Evolutionary conservation across 2,888 invertebrate species (phyloP), one percentile per base, ranked within the genome.

Genomic region (Stenodema calcarata): DNA sequence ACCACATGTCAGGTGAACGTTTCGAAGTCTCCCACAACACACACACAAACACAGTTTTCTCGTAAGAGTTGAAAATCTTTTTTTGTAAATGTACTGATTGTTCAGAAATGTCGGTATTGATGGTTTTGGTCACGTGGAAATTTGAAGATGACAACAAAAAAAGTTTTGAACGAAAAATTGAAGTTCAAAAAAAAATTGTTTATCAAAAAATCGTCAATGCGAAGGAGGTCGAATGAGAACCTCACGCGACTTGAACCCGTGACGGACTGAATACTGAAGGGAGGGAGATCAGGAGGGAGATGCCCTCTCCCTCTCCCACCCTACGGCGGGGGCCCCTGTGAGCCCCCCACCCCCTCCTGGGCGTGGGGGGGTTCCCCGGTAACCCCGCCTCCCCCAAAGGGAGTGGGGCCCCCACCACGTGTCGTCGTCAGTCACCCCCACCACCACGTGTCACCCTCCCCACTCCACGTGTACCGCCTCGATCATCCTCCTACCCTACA

Each of bases 191-290:
- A n/a, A n/a, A n/a, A n/a, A n/a, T n/a, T 35, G 27, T 62, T 62
- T 4, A 62, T 6, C n/a, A n/a, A 62, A 23, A 62, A 62, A 62
- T 75, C 73, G 73, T 41, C 73, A 14, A 35, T 41, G 73, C 35
- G 41, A 9, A 75, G 35, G 35, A 75, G 62, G 1, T 41, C 9
- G 44, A 78, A 18, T 6, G 27, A n/a, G 42, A 78, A 7, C 78
- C 42, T 23, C 78, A 44, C 78, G 28, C 80, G 54, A 62, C 70
- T 35, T 82, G 69, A 69, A 82, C 82, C 82, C 69, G 69, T 23
- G 82, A 69, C 82, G 41, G 82, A 82, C 82, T 82, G 82, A 82
- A 69, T 28, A 54, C 28, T 18, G 82, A 70, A 70, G 35, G 41
- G 62, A 70, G 42, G n/a, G n/a, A n/a, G n/a, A n/a, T n/a, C n/a